Evolutionary conservation across 2,888 invertebrate species (phyloP), one percentile per base, ranked within the genome.

Genomic region (Marronus borbonicus): DNA sequence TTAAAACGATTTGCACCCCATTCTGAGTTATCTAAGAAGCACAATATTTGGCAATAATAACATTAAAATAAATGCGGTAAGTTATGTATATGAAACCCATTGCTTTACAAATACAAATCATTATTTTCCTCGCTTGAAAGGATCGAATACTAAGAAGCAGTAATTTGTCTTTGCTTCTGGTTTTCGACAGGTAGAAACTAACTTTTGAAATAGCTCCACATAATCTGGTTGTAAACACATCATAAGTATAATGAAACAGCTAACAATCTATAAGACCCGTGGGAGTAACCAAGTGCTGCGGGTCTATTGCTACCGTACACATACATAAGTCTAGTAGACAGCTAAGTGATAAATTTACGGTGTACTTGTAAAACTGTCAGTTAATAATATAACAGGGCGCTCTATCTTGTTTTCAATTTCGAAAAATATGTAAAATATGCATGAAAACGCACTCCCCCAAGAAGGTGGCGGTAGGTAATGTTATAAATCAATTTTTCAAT

Each of bases 401-500:
- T 77, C 31, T 55, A 69, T 74, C 72, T 76, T 80, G 77, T 81
- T 81, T 82, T 78, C 81, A 82, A 81, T 81, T 81, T 81, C 69
- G 76, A 80, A 81, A 72, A 83, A 81, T 82, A 79, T 80, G 78
- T 82, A 80, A 83, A 83, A 83, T 83, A 83, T 83, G 81, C 82
- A 83, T 82, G 81, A 81, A 81, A 81, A 80, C 80, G 76, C 78
- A 80, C 76, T 79, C 79, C 76, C 80, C 79, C 70, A 77, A 74
- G 77, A 76, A 79, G 80, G 76, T 60, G 82, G 72, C 12, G n/a
- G 72, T 58, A 80, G 81, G 82, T 81, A 82, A 81, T 79, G 83
- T 80, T 80, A 81, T 83, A 83, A 83, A 83, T 83, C 83, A 83
- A 82, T 82, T 83, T 83, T 82, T 82, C 81, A 82, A 83, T 83